Conservation (phyloP, 2,113 vertebrate species). For the Xenus cinereus region DNA sequence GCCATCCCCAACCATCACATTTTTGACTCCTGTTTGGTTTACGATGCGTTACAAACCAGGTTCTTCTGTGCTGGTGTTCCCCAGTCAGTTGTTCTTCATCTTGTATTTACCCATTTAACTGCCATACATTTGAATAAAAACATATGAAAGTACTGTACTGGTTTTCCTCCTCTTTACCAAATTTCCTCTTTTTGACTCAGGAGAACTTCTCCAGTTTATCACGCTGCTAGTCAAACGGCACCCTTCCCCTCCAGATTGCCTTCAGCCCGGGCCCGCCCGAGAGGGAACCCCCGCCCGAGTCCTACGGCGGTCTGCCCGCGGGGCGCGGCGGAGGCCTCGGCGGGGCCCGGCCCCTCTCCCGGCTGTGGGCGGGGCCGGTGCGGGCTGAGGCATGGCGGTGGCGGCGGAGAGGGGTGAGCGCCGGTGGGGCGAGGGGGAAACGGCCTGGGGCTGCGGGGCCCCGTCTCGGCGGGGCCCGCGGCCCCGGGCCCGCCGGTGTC, state of each 20-base stretch:
- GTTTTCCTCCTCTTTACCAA: not conserved
- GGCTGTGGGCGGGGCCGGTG: not conserved
- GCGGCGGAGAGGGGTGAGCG: not conserved
- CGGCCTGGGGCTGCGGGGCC: not conserved
- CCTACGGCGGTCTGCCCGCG: no score
- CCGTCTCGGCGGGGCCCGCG: not conserved
- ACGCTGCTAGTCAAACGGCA: accelerated
- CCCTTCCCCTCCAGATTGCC: accelerated
- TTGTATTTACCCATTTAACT: not conserved
- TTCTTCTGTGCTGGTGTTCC: not conserved
- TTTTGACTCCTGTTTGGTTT: not conserved
- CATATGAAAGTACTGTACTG: no score
- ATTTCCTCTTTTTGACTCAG: accelerated
- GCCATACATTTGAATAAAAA: no score
- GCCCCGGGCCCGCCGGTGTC: no score
- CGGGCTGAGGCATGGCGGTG: not conserved
- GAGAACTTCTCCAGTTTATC: accelerated
- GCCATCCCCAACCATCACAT: accelerated
- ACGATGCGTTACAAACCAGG: not conserved
- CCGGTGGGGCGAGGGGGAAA: no score
- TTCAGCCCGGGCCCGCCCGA: accelerated
- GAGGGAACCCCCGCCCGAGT: no score
- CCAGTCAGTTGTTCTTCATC: not conserved
- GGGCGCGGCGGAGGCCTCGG: no score
- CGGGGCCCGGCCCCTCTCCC: not conserved